Percentiles rank a stretch among this genome's conserved stretches.
Conservation (phyloP, 2,113 vertebrate species). For the Bolborhynchus lineola region DNA sequence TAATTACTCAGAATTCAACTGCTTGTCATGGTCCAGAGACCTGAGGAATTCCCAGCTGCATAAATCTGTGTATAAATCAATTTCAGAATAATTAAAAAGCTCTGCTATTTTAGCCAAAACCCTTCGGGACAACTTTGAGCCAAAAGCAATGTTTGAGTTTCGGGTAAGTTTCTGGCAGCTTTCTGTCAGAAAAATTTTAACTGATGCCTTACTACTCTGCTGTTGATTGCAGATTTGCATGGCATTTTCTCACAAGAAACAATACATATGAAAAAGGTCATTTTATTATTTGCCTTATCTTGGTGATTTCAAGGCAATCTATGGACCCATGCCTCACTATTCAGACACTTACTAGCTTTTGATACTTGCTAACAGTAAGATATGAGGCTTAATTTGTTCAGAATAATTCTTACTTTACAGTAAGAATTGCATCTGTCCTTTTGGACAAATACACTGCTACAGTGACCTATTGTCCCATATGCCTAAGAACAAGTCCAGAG, state of each 20-base stretch:
- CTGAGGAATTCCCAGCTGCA: not conserved
- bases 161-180: not conserved
- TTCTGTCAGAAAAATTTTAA: not conserved
- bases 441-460: not conserved
- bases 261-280: not conserved
- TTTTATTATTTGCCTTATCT: not conserved
- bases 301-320: not conserved
- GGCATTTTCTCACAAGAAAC: not conserved
- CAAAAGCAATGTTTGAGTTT: not conserved
- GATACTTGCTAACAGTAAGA: not conserved
- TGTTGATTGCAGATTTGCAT: not conserved
- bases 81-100: slow-evolving; percentile 27
- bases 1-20: slow-evolving; percentile 9
- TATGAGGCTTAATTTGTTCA: not conserved
- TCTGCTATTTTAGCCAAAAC: not conserved
- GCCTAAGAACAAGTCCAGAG: not conserved
- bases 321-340: not conserved
- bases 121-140: not conserved
- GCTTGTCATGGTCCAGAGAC: not conserved
- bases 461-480: not conserved
- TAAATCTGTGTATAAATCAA: slow-evolving; percentile 5
- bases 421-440: not conserved
- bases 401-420: not conserved
- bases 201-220: not conserved
- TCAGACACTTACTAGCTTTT: not conserved